Percentiles rank a stretch among this genome's conserved stretches.
Conservation (phyloP, 2,113 vertebrate genomes). For the Muntiacus reevesi region DNA sequence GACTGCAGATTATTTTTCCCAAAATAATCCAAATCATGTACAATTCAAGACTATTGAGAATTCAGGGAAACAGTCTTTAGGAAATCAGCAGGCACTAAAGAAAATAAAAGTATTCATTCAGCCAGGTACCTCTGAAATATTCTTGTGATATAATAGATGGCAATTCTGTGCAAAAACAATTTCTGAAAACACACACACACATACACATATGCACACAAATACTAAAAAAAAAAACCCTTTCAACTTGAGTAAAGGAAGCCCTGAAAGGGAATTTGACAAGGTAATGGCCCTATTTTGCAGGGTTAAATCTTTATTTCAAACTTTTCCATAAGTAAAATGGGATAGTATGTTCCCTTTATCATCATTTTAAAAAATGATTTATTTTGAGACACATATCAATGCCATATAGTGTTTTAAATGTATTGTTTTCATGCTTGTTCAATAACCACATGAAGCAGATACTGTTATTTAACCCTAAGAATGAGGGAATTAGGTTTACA, state of each 20-base stretch:
- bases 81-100: background rate
- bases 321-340: background rate
- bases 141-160: background rate
- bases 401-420: background rate
- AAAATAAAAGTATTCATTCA: background rate
- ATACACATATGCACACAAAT: background rate
- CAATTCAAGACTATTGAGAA: background rate
- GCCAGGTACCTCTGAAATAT: background rate
- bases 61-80: background rate
- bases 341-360: background rate
- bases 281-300: background rate
- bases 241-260: background rate
- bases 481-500: background rate
- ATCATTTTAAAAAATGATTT: background rate
- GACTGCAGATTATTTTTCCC: background rate
- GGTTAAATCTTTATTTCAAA: background rate
- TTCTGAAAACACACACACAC: background rate
- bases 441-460: background rate
- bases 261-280: background rate
- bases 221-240: background rate
- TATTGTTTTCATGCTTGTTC: background rate
- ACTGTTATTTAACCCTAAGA: background rate
- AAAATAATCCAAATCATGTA: background rate
- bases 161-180: background rate
- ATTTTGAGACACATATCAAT: background rate